Conservation (phyloP, 2,888 invertebrate genomes). For the Lasioglossum oenotherae region DNA sequence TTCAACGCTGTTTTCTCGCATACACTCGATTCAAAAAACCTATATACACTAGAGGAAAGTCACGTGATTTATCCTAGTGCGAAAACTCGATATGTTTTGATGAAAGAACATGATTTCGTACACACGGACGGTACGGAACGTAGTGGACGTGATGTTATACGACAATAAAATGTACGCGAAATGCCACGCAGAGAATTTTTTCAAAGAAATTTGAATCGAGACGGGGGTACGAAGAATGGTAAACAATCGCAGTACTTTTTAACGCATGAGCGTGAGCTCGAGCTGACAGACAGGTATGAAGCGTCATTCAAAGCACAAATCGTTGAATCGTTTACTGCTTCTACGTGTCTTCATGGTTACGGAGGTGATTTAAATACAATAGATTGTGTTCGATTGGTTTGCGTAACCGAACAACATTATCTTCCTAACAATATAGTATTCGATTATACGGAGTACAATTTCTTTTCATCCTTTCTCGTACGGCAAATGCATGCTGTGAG, state of each 20-base stretch:
- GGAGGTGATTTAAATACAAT: conserved; percentile 55
- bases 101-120: neutral
- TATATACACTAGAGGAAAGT: neutral
- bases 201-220: neutral
- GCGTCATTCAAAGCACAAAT: conserved; percentile 37
- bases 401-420: conserved; percentile 45
- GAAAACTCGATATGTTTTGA: neutral
- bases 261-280: neutral
- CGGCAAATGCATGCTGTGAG: neutral
- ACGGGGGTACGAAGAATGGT: neutral
- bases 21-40: neutral
- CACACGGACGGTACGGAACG: neutral
- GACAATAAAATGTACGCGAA: neutral
- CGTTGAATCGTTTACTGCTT: neutral
- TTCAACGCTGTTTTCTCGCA: neutral
- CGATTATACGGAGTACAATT: neutral
- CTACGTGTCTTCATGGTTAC: conserved; percentile 6
- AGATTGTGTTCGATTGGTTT: conserved; percentile 49
- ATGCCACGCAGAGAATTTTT: neutral
- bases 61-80: conserved; percentile 31
- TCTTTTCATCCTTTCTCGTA: neutral
- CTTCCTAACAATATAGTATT: conserved; percentile 13
- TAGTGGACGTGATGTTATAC: neutral
- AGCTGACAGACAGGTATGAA: conserved; percentile 44
- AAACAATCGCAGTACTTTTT: conserved; percentile 21